These are phyloP conservation scores for Alca torda DNA, from an alignment of 2,797 vertebrate species.

Conservation along the genomic window DNA sequence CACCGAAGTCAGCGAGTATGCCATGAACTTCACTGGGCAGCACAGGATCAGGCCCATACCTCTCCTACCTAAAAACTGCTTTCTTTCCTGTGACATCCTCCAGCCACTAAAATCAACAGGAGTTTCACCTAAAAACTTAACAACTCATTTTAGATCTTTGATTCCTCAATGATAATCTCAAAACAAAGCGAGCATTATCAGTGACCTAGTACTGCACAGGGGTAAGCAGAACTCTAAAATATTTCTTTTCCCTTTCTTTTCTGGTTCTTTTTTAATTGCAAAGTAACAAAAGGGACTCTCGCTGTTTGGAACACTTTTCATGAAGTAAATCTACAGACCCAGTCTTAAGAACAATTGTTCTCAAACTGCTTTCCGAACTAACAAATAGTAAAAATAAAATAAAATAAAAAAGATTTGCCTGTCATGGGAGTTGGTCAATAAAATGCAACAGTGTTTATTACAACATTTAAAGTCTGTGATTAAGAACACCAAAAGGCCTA, in stretches of 20 bases:
- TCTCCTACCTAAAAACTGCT: background rate
- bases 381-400: conserved; percentile 79
- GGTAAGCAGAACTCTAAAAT: background rate
- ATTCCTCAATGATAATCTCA: background rate
- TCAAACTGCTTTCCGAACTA: conserved; percentile 23
- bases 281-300: background rate
- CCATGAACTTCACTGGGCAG: background rate
- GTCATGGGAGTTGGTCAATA: conserved; percentile 79
- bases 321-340: conserved; percentile 25
- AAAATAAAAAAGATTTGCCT: conserved; percentile 76
- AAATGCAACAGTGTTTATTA: conserved; percentile 84
- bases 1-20: accelerated
- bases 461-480: conserved; percentile 84
- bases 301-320: conserved; percentile 41
- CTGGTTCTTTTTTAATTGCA: background rate
- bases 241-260: background rate
- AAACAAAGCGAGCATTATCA: background rate
- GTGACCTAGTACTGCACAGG: background rate
- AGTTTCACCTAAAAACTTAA: conserved; percentile 9
- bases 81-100: background rate
- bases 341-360: background rate
- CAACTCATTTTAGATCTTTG: background rate
- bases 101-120: background rate
- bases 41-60: background rate
- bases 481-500: conserved; percentile 83